These are phyloP conservation scores for Gymnothorax reevesii DNA, from an alignment of 2,797 vertebrate species.

Conservation along the genomic window DNA sequence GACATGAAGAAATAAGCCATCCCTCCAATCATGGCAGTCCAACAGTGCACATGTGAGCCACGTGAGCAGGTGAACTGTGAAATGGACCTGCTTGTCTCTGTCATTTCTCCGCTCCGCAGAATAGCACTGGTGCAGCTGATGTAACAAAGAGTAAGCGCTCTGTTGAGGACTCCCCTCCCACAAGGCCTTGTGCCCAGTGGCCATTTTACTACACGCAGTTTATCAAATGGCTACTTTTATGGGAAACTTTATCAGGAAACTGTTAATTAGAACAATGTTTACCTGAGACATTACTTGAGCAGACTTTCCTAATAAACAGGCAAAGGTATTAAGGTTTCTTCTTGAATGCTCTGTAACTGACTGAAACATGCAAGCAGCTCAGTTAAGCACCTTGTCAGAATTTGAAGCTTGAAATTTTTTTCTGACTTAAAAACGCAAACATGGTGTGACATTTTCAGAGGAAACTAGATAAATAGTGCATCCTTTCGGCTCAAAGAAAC, in stretches of 20 bases:
- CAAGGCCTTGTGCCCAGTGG: background rate
- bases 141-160: conserved; percentile 14
- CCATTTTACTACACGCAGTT: background rate
- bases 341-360: too few species aligned
- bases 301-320: background rate
- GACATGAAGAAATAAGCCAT: background rate
- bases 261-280: background rate
- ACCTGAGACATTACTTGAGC: background rate
- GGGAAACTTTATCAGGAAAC: background rate
- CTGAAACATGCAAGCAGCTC: too few species aligned
- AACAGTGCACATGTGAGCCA: background rate
- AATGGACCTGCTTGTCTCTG: background rate
- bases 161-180: background rate
- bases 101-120: background rate
- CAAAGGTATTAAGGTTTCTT: too few species aligned
- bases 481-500: background rate
- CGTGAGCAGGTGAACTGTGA: background rate
- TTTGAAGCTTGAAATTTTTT: background rate
- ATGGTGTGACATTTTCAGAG: background rate
- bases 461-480: background rate
- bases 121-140: background rate
- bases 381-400: background rate
- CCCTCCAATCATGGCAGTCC: background rate
- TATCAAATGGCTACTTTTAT: background rate
- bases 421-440: background rate